Conservation (phyloP, 2,888 invertebrate genomes). For the Acanthopleura granulata region DNA sequence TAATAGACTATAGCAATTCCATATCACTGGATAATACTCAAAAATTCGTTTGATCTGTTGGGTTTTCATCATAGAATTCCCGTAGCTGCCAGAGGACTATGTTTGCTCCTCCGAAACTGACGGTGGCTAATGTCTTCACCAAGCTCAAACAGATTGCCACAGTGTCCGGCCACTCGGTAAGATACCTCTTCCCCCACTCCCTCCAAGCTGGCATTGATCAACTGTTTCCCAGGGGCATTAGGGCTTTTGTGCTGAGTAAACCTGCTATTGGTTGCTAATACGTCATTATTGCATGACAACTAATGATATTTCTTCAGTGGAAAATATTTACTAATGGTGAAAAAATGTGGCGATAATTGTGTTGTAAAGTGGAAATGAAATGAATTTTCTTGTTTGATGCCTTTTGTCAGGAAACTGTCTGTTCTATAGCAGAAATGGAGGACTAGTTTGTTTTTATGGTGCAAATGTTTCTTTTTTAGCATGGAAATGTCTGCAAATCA, state of each 20-base stretch:
- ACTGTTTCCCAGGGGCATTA: background rate
- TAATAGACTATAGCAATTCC: too few species aligned
- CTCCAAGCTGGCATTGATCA: background rate
- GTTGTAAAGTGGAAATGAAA: too few species aligned
- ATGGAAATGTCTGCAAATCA: too few species aligned
- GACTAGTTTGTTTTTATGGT: too few species aligned
- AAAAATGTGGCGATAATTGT: too few species aligned
- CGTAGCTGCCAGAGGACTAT: constrained; percentile 85
- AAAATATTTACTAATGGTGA: too few species aligned
- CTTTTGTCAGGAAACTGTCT: too few species aligned
- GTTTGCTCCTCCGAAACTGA: constrained; percentile 85
- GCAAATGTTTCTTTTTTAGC: too few species aligned
- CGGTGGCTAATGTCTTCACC: constrained; percentile 81
- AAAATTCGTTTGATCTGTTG: too few species aligned
- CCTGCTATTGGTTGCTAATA: background rate
- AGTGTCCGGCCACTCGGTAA: constrained; percentile 83
- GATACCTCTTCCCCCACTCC: constrained; percentile 41
- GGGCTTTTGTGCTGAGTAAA: background rate
- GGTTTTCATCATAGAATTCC: constrained; percentile 48
- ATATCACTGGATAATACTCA: too few species aligned
- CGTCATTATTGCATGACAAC: constrained; percentile 1
- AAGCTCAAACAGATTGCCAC: constrained; percentile 89
- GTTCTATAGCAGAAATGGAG: too few species aligned
- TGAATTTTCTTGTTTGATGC: too few species aligned
- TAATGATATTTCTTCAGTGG: background rate